Evolutionary conservation across 53 echinoderm and acorn worm species (phyloP).

Genomic region (Echinometra lucunter): DNA sequence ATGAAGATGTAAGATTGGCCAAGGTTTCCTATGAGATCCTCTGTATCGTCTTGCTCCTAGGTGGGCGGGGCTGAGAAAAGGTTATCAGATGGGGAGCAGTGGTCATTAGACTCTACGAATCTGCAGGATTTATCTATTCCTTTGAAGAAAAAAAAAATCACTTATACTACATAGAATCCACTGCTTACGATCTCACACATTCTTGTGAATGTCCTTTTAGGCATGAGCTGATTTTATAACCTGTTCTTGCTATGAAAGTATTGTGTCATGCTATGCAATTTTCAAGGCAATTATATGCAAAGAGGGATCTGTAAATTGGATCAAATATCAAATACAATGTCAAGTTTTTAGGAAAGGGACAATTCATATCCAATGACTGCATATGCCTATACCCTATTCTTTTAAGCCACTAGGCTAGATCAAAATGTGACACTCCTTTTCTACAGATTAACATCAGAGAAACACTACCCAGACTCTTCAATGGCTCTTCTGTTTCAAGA

Average conservation of each 20-base stretch:
- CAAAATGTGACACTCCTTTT: too few species aligned
- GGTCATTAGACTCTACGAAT: not conserved
- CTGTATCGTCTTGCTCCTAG: not conserved
- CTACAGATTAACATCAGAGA: not conserved
- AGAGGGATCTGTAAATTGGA: not conserved
- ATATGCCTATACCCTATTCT: too few species aligned
- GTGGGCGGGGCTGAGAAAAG: not conserved
- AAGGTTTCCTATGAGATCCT: not conserved
- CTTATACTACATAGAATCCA: not conserved
- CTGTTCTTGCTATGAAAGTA: not conserved
- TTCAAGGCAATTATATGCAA: not conserved
- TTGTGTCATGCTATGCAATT: not conserved
- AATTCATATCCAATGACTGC: too few species aligned
- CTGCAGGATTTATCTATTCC: not conserved
- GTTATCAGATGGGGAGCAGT: not conserved
- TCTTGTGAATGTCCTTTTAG: not conserved
- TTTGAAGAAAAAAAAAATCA: not conserved
- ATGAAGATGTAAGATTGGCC: slow-evolving; percentile 46
- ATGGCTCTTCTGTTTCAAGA: not conserved
- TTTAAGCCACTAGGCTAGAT: too few species aligned
- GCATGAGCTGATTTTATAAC: not conserved
- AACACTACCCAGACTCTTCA: not conserved
- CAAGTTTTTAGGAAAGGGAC: too few species aligned
- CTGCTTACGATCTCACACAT: not conserved
- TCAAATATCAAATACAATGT: not conserved